Conservation (phyloP, 1,140 invertebrate species). For the Tetramorium parvispinum region DNA sequence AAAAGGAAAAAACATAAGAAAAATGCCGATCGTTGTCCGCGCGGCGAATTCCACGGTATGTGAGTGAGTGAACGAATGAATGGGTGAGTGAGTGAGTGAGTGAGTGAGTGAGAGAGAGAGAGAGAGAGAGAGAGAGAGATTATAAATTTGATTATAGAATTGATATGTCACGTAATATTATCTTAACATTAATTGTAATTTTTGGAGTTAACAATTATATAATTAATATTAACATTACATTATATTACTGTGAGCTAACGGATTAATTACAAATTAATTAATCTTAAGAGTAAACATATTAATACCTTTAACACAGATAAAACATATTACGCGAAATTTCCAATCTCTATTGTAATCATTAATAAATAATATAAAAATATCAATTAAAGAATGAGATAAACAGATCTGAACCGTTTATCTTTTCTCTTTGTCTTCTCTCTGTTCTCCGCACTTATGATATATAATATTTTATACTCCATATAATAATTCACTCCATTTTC, state of each 20-base stretch:
- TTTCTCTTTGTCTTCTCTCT: neutral
- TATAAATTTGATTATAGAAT: neutral
- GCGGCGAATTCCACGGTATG: constrained; percentile 68
- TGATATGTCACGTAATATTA: neutral
- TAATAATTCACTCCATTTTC: constrained; percentile 6
- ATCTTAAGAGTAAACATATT: neutral
- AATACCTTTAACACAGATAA: neutral
- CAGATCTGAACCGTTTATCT: neutral
- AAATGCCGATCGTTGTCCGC: constrained; percentile 46
- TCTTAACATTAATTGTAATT: neutral
- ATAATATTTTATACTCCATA: neutral
- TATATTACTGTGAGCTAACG: neutral
- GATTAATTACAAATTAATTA: constrained; percentile 1
- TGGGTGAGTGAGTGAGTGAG: no score
- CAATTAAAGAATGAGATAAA: neutral
- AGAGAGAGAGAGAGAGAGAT: neutral
- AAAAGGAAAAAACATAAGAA: constrained; percentile 25
- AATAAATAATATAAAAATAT: constrained; percentile 6
- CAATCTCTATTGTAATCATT: neutral
- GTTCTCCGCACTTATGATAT: neutral
- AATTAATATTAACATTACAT: constrained; percentile 8
- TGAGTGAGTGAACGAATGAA: neutral
- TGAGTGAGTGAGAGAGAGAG: no score
- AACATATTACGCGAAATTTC: neutral
- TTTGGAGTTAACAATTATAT: neutral